These are phyloP conservation scores for Tinea pellionella DNA, from an alignment of 2,888 invertebrate species.

Conservation along the genomic window DNA sequence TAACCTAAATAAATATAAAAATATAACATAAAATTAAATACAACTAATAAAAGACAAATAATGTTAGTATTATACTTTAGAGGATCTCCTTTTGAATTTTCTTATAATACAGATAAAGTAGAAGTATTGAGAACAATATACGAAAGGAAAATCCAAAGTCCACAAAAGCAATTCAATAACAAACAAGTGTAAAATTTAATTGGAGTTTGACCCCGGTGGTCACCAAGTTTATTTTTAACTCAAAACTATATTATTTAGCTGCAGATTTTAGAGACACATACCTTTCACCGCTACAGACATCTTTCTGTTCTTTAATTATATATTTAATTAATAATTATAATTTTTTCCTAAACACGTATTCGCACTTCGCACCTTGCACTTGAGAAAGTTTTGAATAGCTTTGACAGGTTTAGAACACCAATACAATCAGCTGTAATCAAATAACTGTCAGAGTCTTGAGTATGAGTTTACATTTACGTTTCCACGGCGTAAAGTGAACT, in stretches of 20 bases:
- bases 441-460: background rate
- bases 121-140: background rate
- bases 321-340: background rate
- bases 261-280: conserved; percentile 18
- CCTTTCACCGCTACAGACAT: conserved; percentile 59
- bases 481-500: too few species aligned
- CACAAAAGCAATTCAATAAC: background rate
- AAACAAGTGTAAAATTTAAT: conserved; percentile 1
- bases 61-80: too few species aligned
- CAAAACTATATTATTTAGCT: too few species aligned
- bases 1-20: too few species aligned
- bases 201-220: conserved; percentile 35
- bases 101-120: too few species aligned
- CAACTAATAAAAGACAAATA: too few species aligned
- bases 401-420: background rate
- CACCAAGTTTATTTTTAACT: background rate
- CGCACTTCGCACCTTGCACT: background rate
- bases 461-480: too few species aligned
- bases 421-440: background rate
- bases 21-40: too few species aligned
- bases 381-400: background rate
- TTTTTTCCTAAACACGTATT: background rate
- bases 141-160: conserved; percentile 7
- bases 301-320: background rate
- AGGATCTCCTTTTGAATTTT: too few species aligned